phyloP scores from a whole-genome alignment of 2,888 invertebrate genomes.

The Dione vanillae region DNA sequence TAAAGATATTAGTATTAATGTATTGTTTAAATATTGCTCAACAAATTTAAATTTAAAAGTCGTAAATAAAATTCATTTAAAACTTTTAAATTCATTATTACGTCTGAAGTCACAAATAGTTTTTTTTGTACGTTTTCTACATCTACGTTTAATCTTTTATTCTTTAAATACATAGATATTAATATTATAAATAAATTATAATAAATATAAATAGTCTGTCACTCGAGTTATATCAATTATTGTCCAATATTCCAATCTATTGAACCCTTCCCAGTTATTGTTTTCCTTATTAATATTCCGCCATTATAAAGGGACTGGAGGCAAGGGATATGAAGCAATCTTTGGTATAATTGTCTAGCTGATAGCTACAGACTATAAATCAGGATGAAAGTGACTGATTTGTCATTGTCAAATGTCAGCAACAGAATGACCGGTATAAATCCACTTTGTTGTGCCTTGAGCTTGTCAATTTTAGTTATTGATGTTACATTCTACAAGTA shows the following conservation, averaged over 20 bases:
- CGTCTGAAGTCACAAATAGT: no score
- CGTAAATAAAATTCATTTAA: no score
- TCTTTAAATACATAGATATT: no score
- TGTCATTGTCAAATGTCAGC: conserved; percentile 64
- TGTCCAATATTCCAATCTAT: conserved; percentile 8
- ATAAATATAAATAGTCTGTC: background rate
- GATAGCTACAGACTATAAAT: conserved; percentile 55
- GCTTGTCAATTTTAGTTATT: conserved; percentile 31
- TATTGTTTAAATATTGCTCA: no score
- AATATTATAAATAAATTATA: background rate
- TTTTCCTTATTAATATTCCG: conserved; percentile 21
- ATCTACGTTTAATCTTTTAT: no score
- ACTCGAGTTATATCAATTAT: background rate
- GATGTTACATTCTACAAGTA: no score
- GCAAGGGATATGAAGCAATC: conserved; percentile 6
- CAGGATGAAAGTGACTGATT: conserved; percentile 62
- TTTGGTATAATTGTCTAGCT: conserved; percentile 15
- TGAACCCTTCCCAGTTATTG: background rate
- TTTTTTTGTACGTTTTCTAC: no score
- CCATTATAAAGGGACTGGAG: background rate
- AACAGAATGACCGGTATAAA: conserved; percentile 60
- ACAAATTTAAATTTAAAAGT: no score
- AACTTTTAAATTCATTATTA: no score
- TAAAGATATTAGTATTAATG: no score
- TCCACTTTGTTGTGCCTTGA: conserved; percentile 42